Evolutionary conservation across 2,113 vertebrate genomes (phyloP).

Genomic region (Notechis scutatus): DNA sequence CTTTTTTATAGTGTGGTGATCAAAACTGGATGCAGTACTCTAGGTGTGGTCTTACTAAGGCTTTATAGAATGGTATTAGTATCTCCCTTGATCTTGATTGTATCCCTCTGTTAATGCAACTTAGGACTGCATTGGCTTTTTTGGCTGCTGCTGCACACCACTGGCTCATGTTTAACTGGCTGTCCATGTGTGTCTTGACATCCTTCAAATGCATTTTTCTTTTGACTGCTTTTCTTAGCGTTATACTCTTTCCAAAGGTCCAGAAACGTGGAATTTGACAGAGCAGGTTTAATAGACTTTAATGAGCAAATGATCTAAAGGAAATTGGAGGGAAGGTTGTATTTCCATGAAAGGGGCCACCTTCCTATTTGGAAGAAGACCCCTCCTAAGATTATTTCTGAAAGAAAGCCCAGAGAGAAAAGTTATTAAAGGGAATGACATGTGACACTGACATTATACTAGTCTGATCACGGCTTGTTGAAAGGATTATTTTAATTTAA

Average conservation of each 20-base stretch:
- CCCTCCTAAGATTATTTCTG: not conserved
- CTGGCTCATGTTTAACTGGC: no score
- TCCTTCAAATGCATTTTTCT: not conserved
- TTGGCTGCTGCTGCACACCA: no score
- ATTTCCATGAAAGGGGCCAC: not conserved
- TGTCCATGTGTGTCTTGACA: not conserved
- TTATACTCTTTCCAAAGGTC: not conserved
- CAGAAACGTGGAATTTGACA: not conserved
- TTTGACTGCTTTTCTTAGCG: not conserved
- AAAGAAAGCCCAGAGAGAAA: not conserved
- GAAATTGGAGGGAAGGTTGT: not conserved
- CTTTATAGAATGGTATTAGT: no score
- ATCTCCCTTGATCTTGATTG: no score
- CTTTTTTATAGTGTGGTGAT: no score
- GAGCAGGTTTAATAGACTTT: not conserved
- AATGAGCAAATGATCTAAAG: not conserved
- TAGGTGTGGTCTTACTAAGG: no score
- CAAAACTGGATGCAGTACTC: no score
- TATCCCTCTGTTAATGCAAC: no score
- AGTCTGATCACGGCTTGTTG: conserved; percentile 11
- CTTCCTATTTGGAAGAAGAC: not conserved
- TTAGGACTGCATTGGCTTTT: no score
- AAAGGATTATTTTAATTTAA: conserved; percentile 16
- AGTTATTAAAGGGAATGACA: conserved; percentile 16
- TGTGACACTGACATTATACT: not conserved